Evolutionary conservation across 37 sponge, comb jelly and placozoan genomes (phyloP).

Genomic region (Cladorhizidae sp.): DNA sequence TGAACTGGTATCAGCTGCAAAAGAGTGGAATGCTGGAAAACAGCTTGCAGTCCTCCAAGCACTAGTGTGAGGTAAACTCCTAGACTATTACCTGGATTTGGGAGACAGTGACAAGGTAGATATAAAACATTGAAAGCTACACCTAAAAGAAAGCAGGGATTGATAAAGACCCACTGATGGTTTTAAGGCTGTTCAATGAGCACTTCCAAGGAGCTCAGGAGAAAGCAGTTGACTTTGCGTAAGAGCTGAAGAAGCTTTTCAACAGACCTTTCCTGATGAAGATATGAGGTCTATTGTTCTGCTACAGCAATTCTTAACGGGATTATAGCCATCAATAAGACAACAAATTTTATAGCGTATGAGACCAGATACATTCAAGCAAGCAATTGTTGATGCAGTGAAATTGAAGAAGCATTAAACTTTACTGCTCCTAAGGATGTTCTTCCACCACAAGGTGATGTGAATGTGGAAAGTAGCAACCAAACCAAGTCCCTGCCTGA

Average conservation of each 20-base stretch:
- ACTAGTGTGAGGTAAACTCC: slow-evolving; percentile 24
- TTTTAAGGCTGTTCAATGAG: slow-evolving; percentile 6
- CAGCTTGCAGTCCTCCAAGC: slow-evolving; percentile 11
- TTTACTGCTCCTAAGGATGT: not conserved
- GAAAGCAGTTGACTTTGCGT: slow-evolving; percentile 13
- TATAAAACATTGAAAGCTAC: slow-evolving; percentile 8
- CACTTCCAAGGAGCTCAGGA: slow-evolving; percentile 20
- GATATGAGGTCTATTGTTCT: slow-evolving; percentile 21
- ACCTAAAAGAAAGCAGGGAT: not conserved
- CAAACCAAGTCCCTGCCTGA: too few species aligned
- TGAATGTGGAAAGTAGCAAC: not conserved
- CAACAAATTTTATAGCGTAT: not conserved
- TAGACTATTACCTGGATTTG: slow-evolving; percentile 20
- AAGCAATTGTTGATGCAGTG: slow-evolving; percentile 29
- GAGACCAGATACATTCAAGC: slow-evolving; percentile 14
- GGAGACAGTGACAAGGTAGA: slow-evolving; percentile 4
- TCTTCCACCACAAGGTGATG: not conserved
- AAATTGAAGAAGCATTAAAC: slow-evolving; percentile 26
- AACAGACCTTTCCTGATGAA: slow-evolving; percentile 33
- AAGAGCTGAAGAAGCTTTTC: slow-evolving; percentile 21
- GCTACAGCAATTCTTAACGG: slow-evolving; percentile 37
- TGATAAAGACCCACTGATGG: slow-evolving; percentile 18
- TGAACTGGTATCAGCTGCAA: not conserved
- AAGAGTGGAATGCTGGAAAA: slow-evolving; percentile 1
- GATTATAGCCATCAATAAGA: slow-evolving; percentile 4